Conservation (phyloP, 2,113 vertebrate genomes). For the Hippocampus abdominalis region DNA sequence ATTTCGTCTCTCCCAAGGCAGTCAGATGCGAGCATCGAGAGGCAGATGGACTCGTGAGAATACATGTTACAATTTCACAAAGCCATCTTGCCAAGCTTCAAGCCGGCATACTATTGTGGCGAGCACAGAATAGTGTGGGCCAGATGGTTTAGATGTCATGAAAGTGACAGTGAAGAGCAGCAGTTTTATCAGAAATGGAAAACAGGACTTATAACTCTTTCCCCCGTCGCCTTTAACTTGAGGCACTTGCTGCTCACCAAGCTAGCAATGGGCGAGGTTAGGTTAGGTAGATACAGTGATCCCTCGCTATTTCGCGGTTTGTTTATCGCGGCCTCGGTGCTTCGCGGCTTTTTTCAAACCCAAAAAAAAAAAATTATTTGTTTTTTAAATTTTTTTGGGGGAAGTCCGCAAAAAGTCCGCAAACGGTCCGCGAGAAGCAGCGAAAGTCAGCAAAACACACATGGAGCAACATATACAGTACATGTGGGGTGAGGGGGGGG, state of each 20-base stretch:
- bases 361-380: no score
- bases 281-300: no score
- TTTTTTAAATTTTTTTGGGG: no score
- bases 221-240: neutral
- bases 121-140: neutral
- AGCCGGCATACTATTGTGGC: neutral
- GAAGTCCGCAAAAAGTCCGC: no score
- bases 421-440: no score
- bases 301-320: no score
- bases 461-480: no score
- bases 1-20: slow-evolving; percentile 1
- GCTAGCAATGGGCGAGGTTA: neutral
- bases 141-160: slow-evolving; percentile 7
- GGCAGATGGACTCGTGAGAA: slow-evolving; percentile 6
- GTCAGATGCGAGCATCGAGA: neutral
- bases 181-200: neutral
- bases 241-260: neutral
- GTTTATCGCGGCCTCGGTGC: no score
- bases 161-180: neutral
- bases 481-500: no score
- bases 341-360: no score
- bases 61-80: slow-evolving; percentile 2
- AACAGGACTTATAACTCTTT: neutral
- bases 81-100: neutral
- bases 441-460: no score